Evolutionary conservation across 2,888 invertebrate species (phyloP), one percentile per base, ranked within the genome.

Genomic region (Chymomyza fuscimana): DNA sequence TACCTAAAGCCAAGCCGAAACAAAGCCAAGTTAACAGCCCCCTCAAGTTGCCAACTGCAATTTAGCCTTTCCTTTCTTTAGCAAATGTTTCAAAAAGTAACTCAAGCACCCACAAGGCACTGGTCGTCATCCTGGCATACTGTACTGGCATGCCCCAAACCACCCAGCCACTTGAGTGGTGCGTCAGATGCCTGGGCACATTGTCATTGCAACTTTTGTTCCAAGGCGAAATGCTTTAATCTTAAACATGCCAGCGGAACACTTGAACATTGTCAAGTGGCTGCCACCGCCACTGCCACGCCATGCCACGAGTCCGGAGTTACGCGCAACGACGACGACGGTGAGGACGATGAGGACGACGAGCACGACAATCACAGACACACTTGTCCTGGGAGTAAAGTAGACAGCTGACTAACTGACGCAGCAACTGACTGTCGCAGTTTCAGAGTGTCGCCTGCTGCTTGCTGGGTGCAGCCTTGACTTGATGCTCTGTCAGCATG

Each of bases 241-340:
- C 85, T 87, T 86, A 86, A 86, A 86, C 85, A 86, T 83, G 85
- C 85, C 87, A 86, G 80, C 86, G 87, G 87, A 87, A 86, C 87
- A 87, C 85, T 86, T 86, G 85, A 86, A 82, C 71, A 74, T 82
- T 86, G 86, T 86, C 85, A 80, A 86, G 85, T 86, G 87, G 80
- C 79, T 80, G 82, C 72, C 78, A 72, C 7, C 73, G 71, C 74
- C 77, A 73, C 16, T 63, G 65, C 36, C 36, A 32, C 7, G 60
- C 15, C 54, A 7, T 46, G 40, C 40, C 40, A 46, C 40, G 40
- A 46, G 12, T 12, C 5, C 10, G 40, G 40, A 46, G 12, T 46
- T 12, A 46, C 40, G 40, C 40, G 40, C 40, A 46, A 46, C 22
- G 32, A 29, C 22, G 59, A 12, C 22, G 59, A 12, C 9, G 59